Evolutionary conservation across 2,797 vertebrate genomes (phyloP).

Genomic region (Aeoliscus strigatus): DNA sequence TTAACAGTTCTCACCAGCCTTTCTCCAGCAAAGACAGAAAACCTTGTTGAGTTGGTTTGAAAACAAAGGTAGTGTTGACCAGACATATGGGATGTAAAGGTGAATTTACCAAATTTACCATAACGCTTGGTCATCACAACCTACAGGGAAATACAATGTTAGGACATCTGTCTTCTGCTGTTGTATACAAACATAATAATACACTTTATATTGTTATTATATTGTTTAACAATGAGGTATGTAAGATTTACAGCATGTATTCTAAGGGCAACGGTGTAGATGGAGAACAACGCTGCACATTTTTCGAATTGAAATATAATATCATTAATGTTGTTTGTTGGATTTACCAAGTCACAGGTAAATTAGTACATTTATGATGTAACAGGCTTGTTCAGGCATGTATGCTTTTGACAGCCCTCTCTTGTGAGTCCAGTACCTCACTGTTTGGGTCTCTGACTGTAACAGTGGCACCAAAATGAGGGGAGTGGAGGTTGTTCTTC

Average conservation of each 20-base stretch:
- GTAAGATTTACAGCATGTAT: not conserved
- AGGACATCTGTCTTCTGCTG: not conserved
- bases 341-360: not conserved
- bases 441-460: conserved; percentile 76
- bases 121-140: conserved; percentile 81
- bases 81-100: conserved; percentile 80
- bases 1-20: conserved; percentile 77
- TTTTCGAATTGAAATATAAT: too few relatives aligned
- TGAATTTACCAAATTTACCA: conserved; percentile 80
- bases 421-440: conserved; percentile 72
- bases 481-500: conserved; percentile 56
- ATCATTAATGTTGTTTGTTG: not conserved
- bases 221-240: too few relatives aligned
- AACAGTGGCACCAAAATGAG: conserved; percentile 83
- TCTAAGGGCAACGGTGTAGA: not conserved
- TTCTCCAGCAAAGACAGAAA: conserved; percentile 77
- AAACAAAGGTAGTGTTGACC: conserved; percentile 87
- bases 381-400: conserved; percentile 1
- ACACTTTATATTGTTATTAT: too few relatives aligned
- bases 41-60: conserved; percentile 84
- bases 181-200: too few relatives aligned
- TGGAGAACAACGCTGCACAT: not conserved
- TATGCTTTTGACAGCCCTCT: conserved; percentile 1
- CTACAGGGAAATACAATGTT: conserved; percentile 50
- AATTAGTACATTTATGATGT: not conserved